These are phyloP conservation scores for Scolopax bukidnonensis DNA, from an alignment of 2,797 vertebrate species.

Conservation along the genomic window DNA sequence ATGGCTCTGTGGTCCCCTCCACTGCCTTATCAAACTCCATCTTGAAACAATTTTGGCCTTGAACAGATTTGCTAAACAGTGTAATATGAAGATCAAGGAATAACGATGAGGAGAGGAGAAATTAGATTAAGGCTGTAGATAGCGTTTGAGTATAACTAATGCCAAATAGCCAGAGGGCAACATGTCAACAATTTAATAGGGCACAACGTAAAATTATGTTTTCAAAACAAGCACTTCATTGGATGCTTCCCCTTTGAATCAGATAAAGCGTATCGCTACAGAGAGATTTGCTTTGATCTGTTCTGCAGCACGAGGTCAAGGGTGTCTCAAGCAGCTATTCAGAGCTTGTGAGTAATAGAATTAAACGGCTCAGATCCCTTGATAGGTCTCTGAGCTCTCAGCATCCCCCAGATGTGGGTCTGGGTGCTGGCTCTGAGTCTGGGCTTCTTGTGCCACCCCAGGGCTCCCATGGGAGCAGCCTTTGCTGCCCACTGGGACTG, in stretches of 20 bases:
- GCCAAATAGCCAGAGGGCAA: slow-evolving; percentile 60
- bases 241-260: slow-evolving; percentile 55
- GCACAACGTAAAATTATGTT: slow-evolving; percentile 50
- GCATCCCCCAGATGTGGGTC: neutral
- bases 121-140: slow-evolving; percentile 39
- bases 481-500: neutral
- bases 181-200: slow-evolving; percentile 63
- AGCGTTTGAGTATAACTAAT: neutral
- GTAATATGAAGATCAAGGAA: slow-evolving; percentile 49
- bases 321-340: slow-evolving; percentile 43
- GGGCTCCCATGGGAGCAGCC: neutral
- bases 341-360: slow-evolving; percentile 25
- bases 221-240: slow-evolving; percentile 61
- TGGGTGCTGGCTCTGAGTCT: too few species aligned
- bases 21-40: fast-evolving
- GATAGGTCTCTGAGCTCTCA: too few species aligned
- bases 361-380: neutral
- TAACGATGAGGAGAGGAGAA: slow-evolving; percentile 2
- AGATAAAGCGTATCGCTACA: slow-evolving; percentile 27
- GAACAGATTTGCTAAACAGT: neutral
- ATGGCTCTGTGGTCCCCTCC: neutral
- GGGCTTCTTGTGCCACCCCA: too few species aligned
- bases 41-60: slow-evolving; percentile 40
- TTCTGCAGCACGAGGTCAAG: slow-evolving; percentile 47
- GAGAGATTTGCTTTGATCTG: slow-evolving; percentile 55